phyloP scores from a whole-genome alignment of 2,113 vertebrate genomes.

The Dascyllus trimaculatus region DNA sequence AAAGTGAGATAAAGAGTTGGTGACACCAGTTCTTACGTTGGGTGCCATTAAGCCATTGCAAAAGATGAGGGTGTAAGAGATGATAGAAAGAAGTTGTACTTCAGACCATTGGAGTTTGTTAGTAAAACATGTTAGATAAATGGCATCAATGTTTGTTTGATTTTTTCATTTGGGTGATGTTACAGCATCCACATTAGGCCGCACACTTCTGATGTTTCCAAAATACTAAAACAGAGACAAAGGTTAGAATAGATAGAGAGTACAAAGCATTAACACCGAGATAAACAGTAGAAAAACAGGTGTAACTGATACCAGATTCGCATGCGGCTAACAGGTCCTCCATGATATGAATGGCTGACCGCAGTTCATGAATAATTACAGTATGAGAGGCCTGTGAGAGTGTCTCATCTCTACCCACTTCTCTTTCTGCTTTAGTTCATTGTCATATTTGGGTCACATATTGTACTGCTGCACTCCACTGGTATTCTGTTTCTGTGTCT shows the following conservation, averaged over 20 bases:
- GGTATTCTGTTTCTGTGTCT: constrained; percentile 34
- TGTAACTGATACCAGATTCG: constrained; percentile 15
- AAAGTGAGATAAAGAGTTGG: not conserved
- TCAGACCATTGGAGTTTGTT: too few relatives aligned
- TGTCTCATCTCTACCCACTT: constrained; percentile 33
- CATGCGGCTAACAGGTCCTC: constrained; percentile 21
- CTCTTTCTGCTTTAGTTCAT: constrained; percentile 42
- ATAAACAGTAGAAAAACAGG: not conserved
- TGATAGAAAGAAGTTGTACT: too few relatives aligned
- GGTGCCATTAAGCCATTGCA: too few relatives aligned
- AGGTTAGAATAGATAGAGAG: not conserved
- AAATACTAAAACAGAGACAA: not conserved
- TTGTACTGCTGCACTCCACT: constrained; percentile 44
- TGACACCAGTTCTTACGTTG: not conserved
- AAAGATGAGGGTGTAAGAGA: too few relatives aligned
- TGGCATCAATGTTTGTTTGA: too few relatives aligned
- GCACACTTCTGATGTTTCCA: not conserved
- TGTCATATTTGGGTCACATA: constrained; percentile 74
- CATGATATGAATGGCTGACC: constrained; percentile 42
- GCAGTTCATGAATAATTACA: constrained; percentile 51
- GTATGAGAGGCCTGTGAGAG: constrained; percentile 20
- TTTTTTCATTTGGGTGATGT: not conserved
- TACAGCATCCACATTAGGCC: not conserved
- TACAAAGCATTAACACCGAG: not conserved
- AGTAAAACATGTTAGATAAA: too few relatives aligned